phyloP scores from a whole-genome alignment of 1,140 invertebrate genomes.

The Brachystomella parvula region DNA sequence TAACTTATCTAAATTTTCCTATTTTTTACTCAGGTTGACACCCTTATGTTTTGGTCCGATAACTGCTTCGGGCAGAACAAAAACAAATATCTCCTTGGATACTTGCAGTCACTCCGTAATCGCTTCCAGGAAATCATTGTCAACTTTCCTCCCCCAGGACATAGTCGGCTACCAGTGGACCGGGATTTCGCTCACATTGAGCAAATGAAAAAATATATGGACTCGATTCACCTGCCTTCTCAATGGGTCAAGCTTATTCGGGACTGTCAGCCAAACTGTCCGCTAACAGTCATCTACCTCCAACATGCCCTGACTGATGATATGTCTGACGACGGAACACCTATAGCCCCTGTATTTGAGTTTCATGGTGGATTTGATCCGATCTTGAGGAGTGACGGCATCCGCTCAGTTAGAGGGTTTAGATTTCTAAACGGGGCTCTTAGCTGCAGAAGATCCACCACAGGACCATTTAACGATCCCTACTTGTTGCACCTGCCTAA shows the following conservation, averaged over 20 bases:
- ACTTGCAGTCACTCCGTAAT: neutral
- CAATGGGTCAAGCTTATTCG: conserved; percentile 11
- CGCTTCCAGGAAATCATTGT: neutral
- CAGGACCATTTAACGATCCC: neutral
- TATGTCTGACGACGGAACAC: neutral
- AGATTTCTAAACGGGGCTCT: neutral
- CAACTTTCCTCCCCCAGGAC: conserved; percentile 6
- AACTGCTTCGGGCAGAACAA: conserved; percentile 38
- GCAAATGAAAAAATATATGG: conserved; percentile 5
- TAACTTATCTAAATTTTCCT: too few species aligned
- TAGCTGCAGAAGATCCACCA: neutral
- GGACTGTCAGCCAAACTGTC: neutral
- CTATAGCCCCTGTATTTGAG: neutral
- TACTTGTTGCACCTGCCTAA: too few species aligned
- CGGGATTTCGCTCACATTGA: conserved; percentile 18
- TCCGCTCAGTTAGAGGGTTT: neutral
- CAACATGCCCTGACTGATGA: conserved; percentile 16
- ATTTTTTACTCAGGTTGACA: too few species aligned
- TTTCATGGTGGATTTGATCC: conserved; percentile 1
- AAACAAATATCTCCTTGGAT: conserved; percentile 21
- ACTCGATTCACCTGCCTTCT: conserved; percentile 7
- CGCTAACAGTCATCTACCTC: conserved; percentile 8
- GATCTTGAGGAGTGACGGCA: conserved; percentile 1
- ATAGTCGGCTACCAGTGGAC: conserved; percentile 4
- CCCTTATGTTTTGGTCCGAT: conserved; percentile 33